Conservation (phyloP, 2,888 invertebrate genomes). For the Hylaea fasciaria region DNA sequence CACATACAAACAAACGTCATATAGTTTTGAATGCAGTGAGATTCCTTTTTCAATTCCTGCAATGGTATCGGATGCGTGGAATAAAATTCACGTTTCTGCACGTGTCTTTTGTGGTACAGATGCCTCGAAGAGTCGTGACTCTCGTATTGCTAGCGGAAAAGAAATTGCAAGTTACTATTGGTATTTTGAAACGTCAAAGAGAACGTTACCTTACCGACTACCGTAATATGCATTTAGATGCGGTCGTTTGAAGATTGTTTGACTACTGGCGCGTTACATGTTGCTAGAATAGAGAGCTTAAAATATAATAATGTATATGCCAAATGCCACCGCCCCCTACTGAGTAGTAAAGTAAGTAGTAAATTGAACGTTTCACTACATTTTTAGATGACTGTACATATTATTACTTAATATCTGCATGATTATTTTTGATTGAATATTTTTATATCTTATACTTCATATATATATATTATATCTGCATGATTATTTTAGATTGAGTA, state of each 20-base stretch:
- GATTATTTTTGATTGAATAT: no score
- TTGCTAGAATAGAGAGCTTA: no score
- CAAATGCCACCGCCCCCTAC: no score
- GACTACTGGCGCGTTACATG: neutral
- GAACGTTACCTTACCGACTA: conserved; percentile 1
- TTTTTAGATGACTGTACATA: no score
- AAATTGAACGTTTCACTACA: no score
- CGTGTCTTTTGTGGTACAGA: conserved; percentile 59
- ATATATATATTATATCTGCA: no score
- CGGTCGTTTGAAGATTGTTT: neutral
- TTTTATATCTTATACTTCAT: no score
- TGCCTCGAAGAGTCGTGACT: conserved; percentile 51
- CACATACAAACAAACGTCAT: conserved; percentile 22
- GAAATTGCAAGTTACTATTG: conserved; percentile 48
- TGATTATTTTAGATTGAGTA: no score
- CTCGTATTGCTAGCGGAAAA: conserved; percentile 31
- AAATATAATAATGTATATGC: no score
- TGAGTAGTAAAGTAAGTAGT: no score
- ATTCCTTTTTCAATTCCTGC: conserved; percentile 58
- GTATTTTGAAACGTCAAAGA: conserved; percentile 44
- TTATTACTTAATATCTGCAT: no score
- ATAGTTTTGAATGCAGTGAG: conserved; percentile 43
- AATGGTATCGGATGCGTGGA: conserved; percentile 59
- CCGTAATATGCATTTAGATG: neutral
- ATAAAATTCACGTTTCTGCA: conserved; percentile 63